Percentiles rank a stretch among this genome's conserved stretches.
These are phyloP conservation scores for Apodemia hepburni DNA, from an alignment of 2,888 invertebrate species.

Conservation along the genomic window DNA sequence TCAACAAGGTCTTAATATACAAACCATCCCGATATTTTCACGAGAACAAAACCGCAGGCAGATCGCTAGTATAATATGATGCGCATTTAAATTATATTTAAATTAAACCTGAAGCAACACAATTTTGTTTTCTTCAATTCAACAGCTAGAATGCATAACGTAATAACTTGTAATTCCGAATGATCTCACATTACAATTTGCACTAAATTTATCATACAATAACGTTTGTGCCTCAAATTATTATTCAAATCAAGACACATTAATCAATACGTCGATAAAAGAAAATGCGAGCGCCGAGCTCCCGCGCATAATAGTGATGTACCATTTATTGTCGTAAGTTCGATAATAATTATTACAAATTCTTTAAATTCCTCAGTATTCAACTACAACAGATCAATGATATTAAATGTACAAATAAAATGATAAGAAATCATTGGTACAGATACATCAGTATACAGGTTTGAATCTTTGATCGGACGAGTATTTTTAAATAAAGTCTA, in stretches of 20 bases:
- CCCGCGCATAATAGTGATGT: constrained; percentile 51
- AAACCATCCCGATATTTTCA: too few relatives aligned
- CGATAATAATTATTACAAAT: constrained; percentile 19
- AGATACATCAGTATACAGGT: too few relatives aligned
- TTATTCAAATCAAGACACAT: constrained; percentile 78
- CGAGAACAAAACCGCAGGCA: too few relatives aligned
- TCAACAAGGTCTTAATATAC: too few relatives aligned
- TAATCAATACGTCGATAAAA: constrained; percentile 79
- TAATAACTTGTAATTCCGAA: constrained; percentile 43
- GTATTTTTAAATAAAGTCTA: too few relatives aligned
- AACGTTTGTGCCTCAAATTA: constrained; percentile 77
- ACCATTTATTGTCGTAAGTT: constrained; percentile 28
- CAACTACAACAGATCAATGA: too few relatives aligned
- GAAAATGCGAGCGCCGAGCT: constrained; percentile 71
- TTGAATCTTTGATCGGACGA: too few relatives aligned
- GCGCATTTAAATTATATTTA: too few relatives aligned
- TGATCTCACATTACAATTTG: constrained; percentile 65
- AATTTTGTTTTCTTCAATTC: background rate
- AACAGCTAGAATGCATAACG: background rate
- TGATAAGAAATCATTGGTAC: too few relatives aligned
- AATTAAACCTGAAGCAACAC: background rate
- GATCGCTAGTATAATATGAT: too few relatives aligned
- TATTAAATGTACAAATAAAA: too few relatives aligned
- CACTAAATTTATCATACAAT: constrained; percentile 80
- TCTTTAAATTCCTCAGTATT: too few relatives aligned